Evolutionary conservation across 1,140 invertebrate species (phyloP).

Genomic region (Drosophila lini): DNA sequence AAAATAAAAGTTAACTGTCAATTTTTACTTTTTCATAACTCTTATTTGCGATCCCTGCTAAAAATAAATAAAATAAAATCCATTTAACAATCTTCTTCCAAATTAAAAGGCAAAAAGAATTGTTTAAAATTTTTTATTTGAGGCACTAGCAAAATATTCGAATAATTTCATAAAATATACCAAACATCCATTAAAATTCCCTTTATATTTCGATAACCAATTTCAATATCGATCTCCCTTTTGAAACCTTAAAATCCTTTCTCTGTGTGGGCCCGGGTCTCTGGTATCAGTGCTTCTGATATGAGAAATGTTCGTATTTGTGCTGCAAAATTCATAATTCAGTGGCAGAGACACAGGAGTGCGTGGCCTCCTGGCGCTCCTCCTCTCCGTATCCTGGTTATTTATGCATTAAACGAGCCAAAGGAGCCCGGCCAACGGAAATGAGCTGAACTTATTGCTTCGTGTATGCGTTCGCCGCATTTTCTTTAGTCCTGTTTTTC

Average conservation of each 20-base stretch:
- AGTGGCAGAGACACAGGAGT: slow-evolving; percentile 44
- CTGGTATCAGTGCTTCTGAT: slow-evolving; percentile 31
- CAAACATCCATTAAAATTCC: neutral
- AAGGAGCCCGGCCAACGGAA: slow-evolving; percentile 40
- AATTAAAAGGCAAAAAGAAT: neutral
- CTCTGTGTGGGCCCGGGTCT: slow-evolving; percentile 7
- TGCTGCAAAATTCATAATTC: slow-evolving; percentile 68
- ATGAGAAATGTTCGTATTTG: slow-evolving; percentile 54
- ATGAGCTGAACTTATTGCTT: slow-evolving; percentile 59
- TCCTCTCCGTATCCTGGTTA: slow-evolving; percentile 31
- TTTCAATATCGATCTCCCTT: neutral
- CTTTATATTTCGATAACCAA: no score
- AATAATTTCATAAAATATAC: neutral
- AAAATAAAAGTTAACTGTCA: no score
- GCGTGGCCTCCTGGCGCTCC: slow-evolving; percentile 16
- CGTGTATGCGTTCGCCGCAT: slow-evolving; percentile 9
- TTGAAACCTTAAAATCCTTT: neutral
- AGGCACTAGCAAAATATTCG: neutral
- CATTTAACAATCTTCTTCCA: neutral
- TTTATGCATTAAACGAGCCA: slow-evolving; percentile 66
- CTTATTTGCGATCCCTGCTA: no score
- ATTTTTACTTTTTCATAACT: no score
- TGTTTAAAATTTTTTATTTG: neutral
- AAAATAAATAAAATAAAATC: neutral
- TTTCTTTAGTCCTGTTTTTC: neutral